Evolutionary conservation across 2,888 invertebrate genomes (phyloP), one percentile per base, ranked within the genome.

Genomic region (Seira sanloemensis): DNA sequence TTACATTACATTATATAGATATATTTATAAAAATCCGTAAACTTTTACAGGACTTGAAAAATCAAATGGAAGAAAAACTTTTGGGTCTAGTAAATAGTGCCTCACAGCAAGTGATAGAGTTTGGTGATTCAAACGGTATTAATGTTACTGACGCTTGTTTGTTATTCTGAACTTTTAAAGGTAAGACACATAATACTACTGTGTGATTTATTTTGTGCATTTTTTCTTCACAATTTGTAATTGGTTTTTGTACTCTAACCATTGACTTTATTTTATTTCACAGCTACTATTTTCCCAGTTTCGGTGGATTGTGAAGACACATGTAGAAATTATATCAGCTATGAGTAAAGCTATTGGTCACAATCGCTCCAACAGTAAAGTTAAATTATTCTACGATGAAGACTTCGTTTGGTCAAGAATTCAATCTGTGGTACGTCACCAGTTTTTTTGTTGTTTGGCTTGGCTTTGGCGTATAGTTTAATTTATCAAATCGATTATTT

Each of bases 391-490:
- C 67, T 96, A 96, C 90, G 94, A 94, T 90, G 93, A 95, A 90
- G 93, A 94, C 54, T 96, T 97, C 90, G 97, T 96, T 88, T 98
- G 97, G 97, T 94, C 94, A 62, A 95, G 96, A 90, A 96, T 97
- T 50, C 97, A 98, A 91, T 94, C 95, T 90, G 96, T 97, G 90
- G 96, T 97, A 92, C 92, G 94, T 93, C 71, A 71, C 1, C 66
- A 78, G 16, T 46, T 16, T 71, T 71, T 73, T 67, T 16, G 54
- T 78, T 81, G 5, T 18, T 23, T n/a, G n/a, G n/a, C n/a, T n/a
- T n/a, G n/a, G n/a, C n/a, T n/a, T n/a, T n/a, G n/a, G n/a, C n/a
- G n/a, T n/a, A n/a, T n/a, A n/a, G n/a, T n/a, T n/a, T n/a, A n/a
- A n/a, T n/a, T 12, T 37, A 37, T 12, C 4, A 37, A 37, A 37